Evolutionary conservation across 37 sponge, comb jelly and placozoan genomes (phyloP).

Genomic region (Beroe forskalii): DNA sequence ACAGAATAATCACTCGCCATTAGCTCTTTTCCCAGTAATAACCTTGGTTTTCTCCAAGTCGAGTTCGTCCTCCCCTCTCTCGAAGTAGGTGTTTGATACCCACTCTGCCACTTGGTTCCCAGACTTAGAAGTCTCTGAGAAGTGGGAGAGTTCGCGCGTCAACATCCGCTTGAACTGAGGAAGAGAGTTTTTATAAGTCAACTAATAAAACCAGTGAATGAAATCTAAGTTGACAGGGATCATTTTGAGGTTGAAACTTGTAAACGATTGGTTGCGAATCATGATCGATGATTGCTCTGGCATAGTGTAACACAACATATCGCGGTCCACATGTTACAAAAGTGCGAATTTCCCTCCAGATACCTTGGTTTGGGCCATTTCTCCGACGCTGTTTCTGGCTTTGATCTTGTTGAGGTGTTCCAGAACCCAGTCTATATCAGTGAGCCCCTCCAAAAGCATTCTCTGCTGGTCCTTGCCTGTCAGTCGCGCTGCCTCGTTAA

Average conservation of each 20-base stretch:
- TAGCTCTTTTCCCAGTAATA: neutral
- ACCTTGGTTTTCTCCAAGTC: constrained; percentile 54
- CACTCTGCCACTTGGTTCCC: constrained; percentile 76
- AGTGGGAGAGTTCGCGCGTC: constrained; percentile 69
- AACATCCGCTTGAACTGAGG: constrained; percentile 73
- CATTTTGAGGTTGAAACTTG: too few species aligned
- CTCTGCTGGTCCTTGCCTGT: constrained; percentile 54
- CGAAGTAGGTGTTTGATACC: constrained; percentile 68
- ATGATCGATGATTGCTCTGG: too few species aligned
- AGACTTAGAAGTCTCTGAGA: constrained; percentile 72
- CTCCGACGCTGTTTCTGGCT: constrained; percentile 81
- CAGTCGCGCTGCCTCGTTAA: neutral
- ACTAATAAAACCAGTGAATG: too few species aligned
- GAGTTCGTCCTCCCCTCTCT: constrained; percentile 46
- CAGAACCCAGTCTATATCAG: constrained; percentile 86
- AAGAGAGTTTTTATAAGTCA: neutral
- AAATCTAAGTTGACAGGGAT: too few species aligned
- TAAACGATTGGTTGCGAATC: too few species aligned
- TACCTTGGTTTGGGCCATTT: constrained; percentile 83
- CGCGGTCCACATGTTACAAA: too few species aligned
- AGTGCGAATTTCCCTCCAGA: too few species aligned
- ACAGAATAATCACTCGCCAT: neutral
- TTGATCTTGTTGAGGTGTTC: constrained; percentile 80
- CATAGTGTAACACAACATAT: too few species aligned
- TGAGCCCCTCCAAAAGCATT: constrained; percentile 69